Evolutionary conservation across 2,113 vertebrate species (phyloP).

Genomic region (Arvicanthis niloticus): DNA sequence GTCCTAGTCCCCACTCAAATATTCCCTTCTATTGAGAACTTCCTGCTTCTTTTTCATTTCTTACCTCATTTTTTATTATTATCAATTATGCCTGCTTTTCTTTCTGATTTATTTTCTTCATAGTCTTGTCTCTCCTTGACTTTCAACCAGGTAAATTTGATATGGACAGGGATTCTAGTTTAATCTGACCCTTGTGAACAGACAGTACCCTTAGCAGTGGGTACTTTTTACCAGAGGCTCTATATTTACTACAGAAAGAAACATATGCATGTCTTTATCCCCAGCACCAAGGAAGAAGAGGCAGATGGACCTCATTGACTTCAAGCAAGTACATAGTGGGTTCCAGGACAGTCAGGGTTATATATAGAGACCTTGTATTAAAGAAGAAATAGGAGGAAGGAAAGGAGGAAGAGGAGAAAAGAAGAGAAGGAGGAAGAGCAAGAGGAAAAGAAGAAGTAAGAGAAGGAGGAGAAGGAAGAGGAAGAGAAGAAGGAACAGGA

Average conservation of each 20-base stretch:
- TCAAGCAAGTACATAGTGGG: not conserved
- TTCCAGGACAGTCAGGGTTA: not conserved
- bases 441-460: too few species aligned
- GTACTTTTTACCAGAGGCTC: not conserved
- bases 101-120: constrained; percentile 30
- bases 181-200: not conserved
- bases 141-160: not conserved
- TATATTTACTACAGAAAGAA: not conserved
- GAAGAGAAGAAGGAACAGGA: too few species aligned
- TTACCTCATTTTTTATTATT: not conserved
- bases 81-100: not conserved
- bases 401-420: not conserved
- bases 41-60: not conserved
- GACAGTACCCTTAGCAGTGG: not conserved
- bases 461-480: too few species aligned
- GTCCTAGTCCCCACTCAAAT: not conserved
- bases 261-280: not conserved
- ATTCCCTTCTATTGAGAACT: not conserved
- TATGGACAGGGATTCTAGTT: not conserved
- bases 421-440: not conserved
- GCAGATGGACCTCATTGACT: not conserved
- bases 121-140: not conserved
- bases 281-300: not conserved
- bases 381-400: not conserved
- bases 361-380: not conserved